Percentiles rank a stretch among this genome's conserved stretches.
phyloP scores from a whole-genome alignment of 2,113 vertebrate species.

The Nothocercus julius region DNA sequence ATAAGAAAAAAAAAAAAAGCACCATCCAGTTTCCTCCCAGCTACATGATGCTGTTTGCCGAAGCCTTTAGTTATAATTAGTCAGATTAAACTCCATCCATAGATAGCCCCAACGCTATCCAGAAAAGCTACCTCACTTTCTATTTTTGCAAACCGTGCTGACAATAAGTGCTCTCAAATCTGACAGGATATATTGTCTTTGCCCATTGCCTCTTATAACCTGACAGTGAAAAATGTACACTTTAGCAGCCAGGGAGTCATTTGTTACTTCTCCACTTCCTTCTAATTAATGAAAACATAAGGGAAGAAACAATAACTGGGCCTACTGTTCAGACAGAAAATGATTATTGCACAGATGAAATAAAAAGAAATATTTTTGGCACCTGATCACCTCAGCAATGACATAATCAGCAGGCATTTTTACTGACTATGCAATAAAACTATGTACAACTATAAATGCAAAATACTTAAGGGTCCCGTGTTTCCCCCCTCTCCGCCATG shows the following conservation, averaged over 20 bases:
- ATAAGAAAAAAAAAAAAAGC: slow-evolving; percentile 7
- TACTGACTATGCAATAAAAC: slow-evolving; percentile 72
- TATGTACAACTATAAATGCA: slow-evolving; percentile 21
- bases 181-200: slow-evolving; percentile 69
- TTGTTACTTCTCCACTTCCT: slow-evolving; percentile 63
- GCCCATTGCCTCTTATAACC: slow-evolving; percentile 71
- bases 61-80: slow-evolving; percentile 59
- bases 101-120: slow-evolving; percentile 59
- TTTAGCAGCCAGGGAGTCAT: slow-evolving; percentile 50
- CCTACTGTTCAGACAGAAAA: slow-evolving; percentile 56
- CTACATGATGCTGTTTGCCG: slow-evolving; percentile 60
- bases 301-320: slow-evolving; percentile 60
- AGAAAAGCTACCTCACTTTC: slow-evolving; percentile 68
- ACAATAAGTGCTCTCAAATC: slow-evolving; percentile 69
- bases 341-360: slow-evolving; percentile 54
- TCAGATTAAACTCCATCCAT: slow-evolving; percentile 59
- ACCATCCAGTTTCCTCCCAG: slow-evolving; percentile 16
- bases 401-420: slow-evolving; percentile 69
- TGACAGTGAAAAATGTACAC: slow-evolving; percentile 75
- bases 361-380: slow-evolving; percentile 59
- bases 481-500: neutral
- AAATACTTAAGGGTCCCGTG: slow-evolving; percentile 25
- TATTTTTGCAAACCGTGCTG: slow-evolving; percentile 71
- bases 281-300: slow-evolving; percentile 72
- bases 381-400: slow-evolving; percentile 69